Conservation (phyloP, 2,888 invertebrate species). For the Nomada fucata region DNA sequence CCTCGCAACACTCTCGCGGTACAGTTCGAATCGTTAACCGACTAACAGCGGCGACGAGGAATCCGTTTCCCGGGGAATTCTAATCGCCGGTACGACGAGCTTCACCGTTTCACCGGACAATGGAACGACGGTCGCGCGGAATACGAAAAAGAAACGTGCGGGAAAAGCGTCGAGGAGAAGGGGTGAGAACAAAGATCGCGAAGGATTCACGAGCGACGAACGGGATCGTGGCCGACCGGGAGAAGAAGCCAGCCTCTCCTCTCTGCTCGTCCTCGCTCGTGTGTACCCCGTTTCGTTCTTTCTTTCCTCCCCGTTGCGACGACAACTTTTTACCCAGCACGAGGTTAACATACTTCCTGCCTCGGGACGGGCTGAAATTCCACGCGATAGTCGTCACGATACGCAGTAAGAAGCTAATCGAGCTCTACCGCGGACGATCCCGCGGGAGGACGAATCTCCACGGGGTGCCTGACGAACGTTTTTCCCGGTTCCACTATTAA, state of each 20-base stretch:
- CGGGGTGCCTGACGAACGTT: constrained; percentile 58
- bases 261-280: constrained; percentile 27
- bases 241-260: constrained; percentile 29
- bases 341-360: constrained; percentile 76
- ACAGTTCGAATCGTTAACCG: constrained; percentile 59
- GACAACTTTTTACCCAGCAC: constrained; percentile 74
- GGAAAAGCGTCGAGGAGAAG: constrained; percentile 24
- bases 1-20: constrained; percentile 24
- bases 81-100: constrained; percentile 49
- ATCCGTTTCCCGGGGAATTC: constrained; percentile 54
- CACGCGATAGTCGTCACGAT: constrained; percentile 71
- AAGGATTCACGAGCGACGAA: constrained; percentile 42
- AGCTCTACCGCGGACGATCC: constrained; percentile 51
- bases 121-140: constrained; percentile 38
- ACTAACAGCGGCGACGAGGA: constrained; percentile 45
- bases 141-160: constrained; percentile 43
- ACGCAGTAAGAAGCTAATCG: constrained; percentile 72
- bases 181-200: constrained; percentile 28
- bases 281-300: constrained; percentile 37
- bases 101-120: constrained; percentile 40
- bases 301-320: constrained; percentile 50
- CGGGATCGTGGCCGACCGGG: constrained; percentile 40
- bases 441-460: constrained; percentile 57
- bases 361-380: constrained; percentile 73
- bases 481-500: constrained; percentile 10